Evolutionary conservation across 2,113 vertebrate genomes (phyloP).

Genomic region (Cacatua alba): DNA sequence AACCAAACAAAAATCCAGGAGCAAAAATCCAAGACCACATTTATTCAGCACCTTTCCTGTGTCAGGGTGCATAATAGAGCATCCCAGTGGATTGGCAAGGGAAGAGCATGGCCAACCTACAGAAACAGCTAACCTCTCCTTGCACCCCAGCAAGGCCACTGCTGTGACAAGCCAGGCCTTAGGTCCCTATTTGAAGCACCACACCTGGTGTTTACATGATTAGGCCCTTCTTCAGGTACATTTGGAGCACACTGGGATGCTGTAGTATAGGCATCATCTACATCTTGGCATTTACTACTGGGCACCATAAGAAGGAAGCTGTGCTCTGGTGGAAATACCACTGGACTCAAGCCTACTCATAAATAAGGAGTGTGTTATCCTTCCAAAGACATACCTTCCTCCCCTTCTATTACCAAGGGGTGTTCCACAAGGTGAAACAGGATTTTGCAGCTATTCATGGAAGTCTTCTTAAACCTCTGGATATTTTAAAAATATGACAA

Average conservation of each 20-base stretch:
- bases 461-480: neutral
- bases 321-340: neutral
- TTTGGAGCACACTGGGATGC: neutral
- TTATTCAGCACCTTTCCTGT: neutral
- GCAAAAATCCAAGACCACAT: rapidly evolving
- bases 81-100: neutral
- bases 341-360: neutral
- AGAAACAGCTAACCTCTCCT: neutral
- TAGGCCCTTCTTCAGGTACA: neutral
- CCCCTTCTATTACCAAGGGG: neutral
- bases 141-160: neutral
- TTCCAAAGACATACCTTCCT: neutral
- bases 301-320: neutral
- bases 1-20: neutral
- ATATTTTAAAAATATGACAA: neutral
- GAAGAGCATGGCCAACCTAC: rapidly evolving
- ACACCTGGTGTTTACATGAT: neutral
- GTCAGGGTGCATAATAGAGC: rapidly evolving
- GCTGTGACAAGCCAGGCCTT: neutral
- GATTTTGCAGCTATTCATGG: neutral
- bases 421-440: neutral
- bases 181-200: neutral
- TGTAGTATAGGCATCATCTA: neutral
- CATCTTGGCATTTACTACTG: neutral
- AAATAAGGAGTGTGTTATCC: neutral